A percentile compares a stretch with the other conserved stretches of the same genome.
Evolutionary conservation across 2,888 invertebrate genomes (phyloP).

Genomic region (Coelopa pilipes): DNA sequence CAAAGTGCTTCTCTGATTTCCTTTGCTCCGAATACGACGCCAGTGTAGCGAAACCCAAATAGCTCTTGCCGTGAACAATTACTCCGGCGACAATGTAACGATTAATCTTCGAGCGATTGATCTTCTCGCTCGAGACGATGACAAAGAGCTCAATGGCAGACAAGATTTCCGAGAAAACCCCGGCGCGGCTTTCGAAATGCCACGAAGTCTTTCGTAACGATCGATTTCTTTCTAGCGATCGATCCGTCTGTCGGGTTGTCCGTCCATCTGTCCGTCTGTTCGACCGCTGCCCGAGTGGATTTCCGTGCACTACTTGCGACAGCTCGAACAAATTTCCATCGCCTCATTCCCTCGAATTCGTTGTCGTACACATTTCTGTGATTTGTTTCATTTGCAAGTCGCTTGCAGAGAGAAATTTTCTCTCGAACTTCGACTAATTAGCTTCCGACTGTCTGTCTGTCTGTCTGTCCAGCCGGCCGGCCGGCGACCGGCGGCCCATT

Average conservation of each 20-base stretch:
- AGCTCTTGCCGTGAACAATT: too few relatives aligned
- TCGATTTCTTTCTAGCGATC: too few relatives aligned
- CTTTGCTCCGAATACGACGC: too few relatives aligned
- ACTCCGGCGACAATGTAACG: too few relatives aligned
- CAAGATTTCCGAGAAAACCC: too few relatives aligned
- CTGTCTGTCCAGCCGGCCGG: background rate
- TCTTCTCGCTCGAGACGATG: background rate
- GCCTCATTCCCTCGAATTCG: background rate
- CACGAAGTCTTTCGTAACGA: too few relatives aligned
- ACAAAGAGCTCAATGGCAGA: too few relatives aligned
- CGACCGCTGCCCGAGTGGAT: background rate
- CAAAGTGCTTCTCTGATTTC: too few relatives aligned
- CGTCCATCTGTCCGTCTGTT: too few relatives aligned
- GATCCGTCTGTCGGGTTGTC: too few relatives aligned
- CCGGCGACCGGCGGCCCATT: background rate
- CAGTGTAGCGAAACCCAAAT: too few relatives aligned
- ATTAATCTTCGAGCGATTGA: background rate
- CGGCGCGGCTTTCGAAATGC: too few relatives aligned
- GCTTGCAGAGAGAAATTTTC: constrained; percentile 13
- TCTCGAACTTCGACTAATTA: constrained; percentile 16
- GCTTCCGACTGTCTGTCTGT: constrained; percentile 22
- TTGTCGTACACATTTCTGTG: background rate
- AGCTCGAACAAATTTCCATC: background rate
- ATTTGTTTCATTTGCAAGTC: background rate
- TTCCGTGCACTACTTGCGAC: background rate